phyloP scores from a whole-genome alignment of 2,888 invertebrate species.

The Coleophora deauratella region DNA sequence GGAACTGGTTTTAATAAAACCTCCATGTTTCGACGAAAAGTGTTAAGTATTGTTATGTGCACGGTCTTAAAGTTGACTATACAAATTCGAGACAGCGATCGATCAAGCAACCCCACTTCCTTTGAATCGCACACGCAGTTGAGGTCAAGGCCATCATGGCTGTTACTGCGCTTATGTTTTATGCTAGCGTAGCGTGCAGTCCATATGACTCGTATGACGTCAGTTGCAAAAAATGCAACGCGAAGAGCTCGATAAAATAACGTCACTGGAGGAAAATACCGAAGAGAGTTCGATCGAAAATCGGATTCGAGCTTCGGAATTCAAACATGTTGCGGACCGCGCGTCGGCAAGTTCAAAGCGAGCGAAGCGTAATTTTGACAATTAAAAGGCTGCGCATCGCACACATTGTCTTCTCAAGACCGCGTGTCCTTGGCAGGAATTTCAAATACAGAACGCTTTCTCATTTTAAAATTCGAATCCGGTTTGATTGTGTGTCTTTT shows the following conservation, averaged over 20 bases:
- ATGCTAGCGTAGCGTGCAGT: conserved; percentile 10
- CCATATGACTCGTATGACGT: neutral
- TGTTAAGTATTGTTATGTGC: conserved; percentile 1
- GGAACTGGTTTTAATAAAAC: conserved; percentile 8
- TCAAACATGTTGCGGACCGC: conserved; percentile 17
- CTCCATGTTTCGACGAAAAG: conserved; percentile 4
- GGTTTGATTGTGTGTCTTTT: conserved; percentile 48
- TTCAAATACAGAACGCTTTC: conserved; percentile 37
- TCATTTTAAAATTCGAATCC: conserved; percentile 40
- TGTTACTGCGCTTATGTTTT: conserved; percentile 1
- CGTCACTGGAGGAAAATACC: conserved; percentile 5
- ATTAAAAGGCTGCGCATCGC: conserved; percentile 66
- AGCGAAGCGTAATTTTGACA: conserved; percentile 59
- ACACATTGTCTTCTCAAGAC: conserved; percentile 41
- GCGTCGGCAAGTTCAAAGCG: conserved; percentile 53
- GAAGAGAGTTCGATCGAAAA: conserved; percentile 27
- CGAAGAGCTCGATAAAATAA: too few species aligned
- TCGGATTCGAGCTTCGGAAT: conserved; percentile 33
- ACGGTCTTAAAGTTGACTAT: conserved; percentile 1
- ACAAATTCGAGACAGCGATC: conserved; percentile 22
- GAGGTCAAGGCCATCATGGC: conserved; percentile 36
- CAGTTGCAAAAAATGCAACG: too few species aligned
- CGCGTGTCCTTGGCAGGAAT: conserved; percentile 66
- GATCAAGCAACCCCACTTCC: conserved; percentile 23
- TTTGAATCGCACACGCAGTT: conserved; percentile 22